These are phyloP conservation scores for Dioctria linearis DNA, from an alignment of 2,888 invertebrate species.

Conservation along the genomic window DNA sequence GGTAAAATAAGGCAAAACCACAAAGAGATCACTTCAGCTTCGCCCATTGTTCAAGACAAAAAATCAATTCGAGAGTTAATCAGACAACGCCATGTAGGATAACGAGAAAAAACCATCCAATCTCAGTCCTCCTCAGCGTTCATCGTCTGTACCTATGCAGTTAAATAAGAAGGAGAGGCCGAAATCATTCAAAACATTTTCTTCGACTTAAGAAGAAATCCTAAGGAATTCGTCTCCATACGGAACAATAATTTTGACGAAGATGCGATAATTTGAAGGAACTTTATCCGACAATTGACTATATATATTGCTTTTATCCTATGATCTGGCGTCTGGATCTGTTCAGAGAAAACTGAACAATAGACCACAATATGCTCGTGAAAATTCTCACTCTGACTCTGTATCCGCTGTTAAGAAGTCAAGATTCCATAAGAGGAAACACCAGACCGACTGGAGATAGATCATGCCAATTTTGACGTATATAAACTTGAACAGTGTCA, in stretches of 20 bases:
- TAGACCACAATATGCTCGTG: neutral
- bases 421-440: slow-evolving; percentile 38
- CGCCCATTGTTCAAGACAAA: slow-evolving; percentile 22
- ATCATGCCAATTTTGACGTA: slow-evolving; percentile 24
- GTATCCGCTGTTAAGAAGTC: neutral
- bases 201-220: slow-evolving; percentile 25
- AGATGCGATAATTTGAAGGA: slow-evolving; percentile 41
- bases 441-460: slow-evolving; percentile 6
- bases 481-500: slow-evolving; percentile 26
- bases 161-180: slow-evolving; percentile 29
- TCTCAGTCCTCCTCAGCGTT: neutral
- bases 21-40: slow-evolving; percentile 2
- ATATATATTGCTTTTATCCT: slow-evolving; percentile 11
- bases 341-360: slow-evolving; percentile 13
- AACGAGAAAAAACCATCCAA: slow-evolving; percentile 27
- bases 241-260: slow-evolving; percentile 17
- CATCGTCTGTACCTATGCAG: neutral
- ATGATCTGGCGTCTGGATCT: neutral
- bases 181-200: slow-evolving; percentile 35
- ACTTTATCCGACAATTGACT: neutral
- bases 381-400: neutral
- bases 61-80: slow-evolving; percentile 35
- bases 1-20: slow-evolving; percentile 35
- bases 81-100: slow-evolving; percentile 19
- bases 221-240: slow-evolving; percentile 32